Base-by-base conservation (phyloP, 2,113 vertebrate species). In the Oreochromis aureus region DNA sequence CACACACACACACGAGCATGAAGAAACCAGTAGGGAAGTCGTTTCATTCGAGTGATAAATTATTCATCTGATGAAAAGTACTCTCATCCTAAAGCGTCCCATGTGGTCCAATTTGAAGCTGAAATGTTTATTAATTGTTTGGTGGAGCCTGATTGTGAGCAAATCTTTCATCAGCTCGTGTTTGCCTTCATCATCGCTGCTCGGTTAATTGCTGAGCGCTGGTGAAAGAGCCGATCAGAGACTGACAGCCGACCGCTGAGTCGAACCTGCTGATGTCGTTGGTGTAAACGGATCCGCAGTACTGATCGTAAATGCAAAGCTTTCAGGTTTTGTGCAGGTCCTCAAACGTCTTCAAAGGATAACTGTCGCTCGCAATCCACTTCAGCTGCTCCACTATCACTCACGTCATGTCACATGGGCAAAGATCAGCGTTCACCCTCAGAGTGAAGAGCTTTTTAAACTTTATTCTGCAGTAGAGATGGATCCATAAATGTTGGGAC, bases 41-140 rank as follows among this genome's bases (percentile, higher is more conserved):
- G 53, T 84, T 85, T 93, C 82, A 88, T 82, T 61, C 13, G 8
- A 39, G 12, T 34, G 46, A 79, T 93, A 46, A 86, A 90, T 90
- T 79, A 90, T 94, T 91, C 88, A 92, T 82, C 27, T 7, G 83
- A 82, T 87, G 85, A 87, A 90, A 86, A 89, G 63, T 58, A 81
- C 84, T 88, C 32, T 0, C 87, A 82, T 92, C 89, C 89, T 87
- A 79, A 92, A 84, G 76, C 41, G 24, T 86, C 89, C 86, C 89
- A 55, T 83, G 85, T 69, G 93, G 85, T 83, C 76, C 79, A 84
- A 87, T 92, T 87, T 92, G 81, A 78, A 54, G 76, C 27, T 7
- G 63, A 86, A 87, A 66, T 84, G 80, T 90, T 90, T 87, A 34
- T 83, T 90, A 93, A 91, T 91, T 92, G 91, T 92, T 89, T 71